phyloP scores from a whole-genome alignment of 2,113 vertebrate genomes.

The Ictidomys tridecemlineatus region DNA sequence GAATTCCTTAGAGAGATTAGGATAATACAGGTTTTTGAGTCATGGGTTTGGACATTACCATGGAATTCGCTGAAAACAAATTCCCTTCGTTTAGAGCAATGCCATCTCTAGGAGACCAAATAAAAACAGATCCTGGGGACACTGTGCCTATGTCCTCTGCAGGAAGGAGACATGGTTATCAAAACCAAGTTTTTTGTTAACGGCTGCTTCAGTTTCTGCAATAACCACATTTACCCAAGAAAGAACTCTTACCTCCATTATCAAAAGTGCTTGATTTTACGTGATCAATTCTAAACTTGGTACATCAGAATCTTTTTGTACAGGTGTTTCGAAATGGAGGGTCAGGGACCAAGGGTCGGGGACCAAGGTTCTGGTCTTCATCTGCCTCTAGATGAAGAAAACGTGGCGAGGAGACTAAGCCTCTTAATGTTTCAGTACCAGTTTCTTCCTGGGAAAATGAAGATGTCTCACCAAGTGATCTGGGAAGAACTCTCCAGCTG shows the following conservation, averaged over 20 bases:
- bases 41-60: neutral
- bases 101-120: neutral
- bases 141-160: neutral
- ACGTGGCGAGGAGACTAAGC: neutral
- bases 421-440: neutral
- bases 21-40: neutral
- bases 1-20: neutral
- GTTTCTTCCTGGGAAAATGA: neutral
- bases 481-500: neutral
- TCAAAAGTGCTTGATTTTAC: neutral
- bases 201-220: neutral
- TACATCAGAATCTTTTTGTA: neutral
- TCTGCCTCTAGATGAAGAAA: neutral
- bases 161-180: neutral
- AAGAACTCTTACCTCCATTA: neutral
- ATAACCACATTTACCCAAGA: constrained; percentile 1
- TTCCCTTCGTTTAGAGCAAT: neutral
- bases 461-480: neutral
- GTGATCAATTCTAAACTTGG: neutral
- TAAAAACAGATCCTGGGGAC: neutral
- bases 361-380: neutral
- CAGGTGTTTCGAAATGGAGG: neutral
- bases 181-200: neutral
- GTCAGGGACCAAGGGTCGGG: neutral
- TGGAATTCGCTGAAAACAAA: constrained; percentile 12